Conservation (phyloP, 1,140 invertebrate species). For the Dreissena rostriformis region DNA sequence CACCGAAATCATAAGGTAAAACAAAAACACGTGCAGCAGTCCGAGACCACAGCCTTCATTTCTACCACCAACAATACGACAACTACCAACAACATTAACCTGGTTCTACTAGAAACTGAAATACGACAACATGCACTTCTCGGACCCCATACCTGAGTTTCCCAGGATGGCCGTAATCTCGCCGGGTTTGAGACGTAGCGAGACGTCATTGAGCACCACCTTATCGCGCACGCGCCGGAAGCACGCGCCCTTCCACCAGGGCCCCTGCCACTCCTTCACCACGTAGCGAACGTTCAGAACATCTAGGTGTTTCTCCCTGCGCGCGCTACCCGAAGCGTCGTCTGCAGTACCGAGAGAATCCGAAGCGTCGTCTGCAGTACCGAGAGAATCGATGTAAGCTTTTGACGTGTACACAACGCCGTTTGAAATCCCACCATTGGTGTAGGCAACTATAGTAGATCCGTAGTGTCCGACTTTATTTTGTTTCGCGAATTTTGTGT, state of each 20-base stretch:
- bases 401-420: neutral
- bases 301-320: conserved; percentile 2
- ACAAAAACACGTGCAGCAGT: too few relatives aligned
- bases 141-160: conserved; percentile 65
- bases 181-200: conserved; percentile 59
- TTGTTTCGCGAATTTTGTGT: neutral
- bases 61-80: too few relatives aligned
- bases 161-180: conserved; percentile 65
- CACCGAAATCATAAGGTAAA: too few relatives aligned
- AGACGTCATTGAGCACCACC: conserved; percentile 60
- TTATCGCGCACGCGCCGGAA: conserved; percentile 43
- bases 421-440: neutral
- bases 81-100: neutral
- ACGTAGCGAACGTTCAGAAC: conserved; percentile 52
- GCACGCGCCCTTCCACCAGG: conserved; percentile 67
- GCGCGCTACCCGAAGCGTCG: neutral
- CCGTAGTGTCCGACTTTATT: neutral
- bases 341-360: neutral
- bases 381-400: neutral
- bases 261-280: conserved; percentile 59
- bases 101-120: neutral
- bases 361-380: neutral
- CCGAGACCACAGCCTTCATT: too few relatives aligned
- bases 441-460: neutral
- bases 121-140: too few relatives aligned